Percentiles rank a stretch among this genome's conserved stretches.
These are phyloP conservation scores for Lucilia sericata DNA, from an alignment of 1,140 invertebrate species.

Conservation along the genomic window DNA sequence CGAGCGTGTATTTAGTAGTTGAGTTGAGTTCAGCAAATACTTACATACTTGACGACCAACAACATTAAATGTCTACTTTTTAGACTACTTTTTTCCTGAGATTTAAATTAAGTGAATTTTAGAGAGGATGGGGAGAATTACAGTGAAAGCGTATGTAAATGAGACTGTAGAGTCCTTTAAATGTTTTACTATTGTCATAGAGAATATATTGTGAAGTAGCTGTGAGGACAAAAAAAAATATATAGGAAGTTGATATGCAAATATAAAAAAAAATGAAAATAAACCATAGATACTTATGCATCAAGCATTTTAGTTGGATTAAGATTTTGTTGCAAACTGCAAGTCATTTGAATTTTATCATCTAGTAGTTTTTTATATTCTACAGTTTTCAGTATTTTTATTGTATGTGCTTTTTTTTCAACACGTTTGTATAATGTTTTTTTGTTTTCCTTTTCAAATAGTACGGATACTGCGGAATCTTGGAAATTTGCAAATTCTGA, in stretches of 20 bases:
- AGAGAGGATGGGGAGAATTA: too few relatives aligned
- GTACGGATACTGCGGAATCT: constrained; percentile 76
- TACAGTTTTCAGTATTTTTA: background rate
- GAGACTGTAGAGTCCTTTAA: background rate
- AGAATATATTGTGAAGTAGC: background rate
- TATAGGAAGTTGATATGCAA: background rate
- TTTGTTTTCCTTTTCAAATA: constrained; percentile 64
- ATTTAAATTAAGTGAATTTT: too few relatives aligned
- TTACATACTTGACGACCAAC: background rate
- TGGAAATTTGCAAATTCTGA: constrained; percentile 83
- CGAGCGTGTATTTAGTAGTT: background rate
- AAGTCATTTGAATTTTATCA: constrained; percentile 42
- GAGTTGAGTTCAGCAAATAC: background rate
- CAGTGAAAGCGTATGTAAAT: background rate
- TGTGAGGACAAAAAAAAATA: too few relatives aligned
- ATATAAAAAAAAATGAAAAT: background rate
- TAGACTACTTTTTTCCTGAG: too few relatives aligned
- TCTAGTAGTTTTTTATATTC: background rate
- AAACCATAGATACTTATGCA: background rate
- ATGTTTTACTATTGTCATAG: background rate
- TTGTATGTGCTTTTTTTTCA: background rate
- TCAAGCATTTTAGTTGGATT: background rate
- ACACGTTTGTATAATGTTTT: background rate
- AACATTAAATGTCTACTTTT: background rate
- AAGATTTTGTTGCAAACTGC: constrained; percentile 36